phyloP scores from a whole-genome alignment of 2,888 invertebrate genomes.

The Molorchus minor region DNA sequence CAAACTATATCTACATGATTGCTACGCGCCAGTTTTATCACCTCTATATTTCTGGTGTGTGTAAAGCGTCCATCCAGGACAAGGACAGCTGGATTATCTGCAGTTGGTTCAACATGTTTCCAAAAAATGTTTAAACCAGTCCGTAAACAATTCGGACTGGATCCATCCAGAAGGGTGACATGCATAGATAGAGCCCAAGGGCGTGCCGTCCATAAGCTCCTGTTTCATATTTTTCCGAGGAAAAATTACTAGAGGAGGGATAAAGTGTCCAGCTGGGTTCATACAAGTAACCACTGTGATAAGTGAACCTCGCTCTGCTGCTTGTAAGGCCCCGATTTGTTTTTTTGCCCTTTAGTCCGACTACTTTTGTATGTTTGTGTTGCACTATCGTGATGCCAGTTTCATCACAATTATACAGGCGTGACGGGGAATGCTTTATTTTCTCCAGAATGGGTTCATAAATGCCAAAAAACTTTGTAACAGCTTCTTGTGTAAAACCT shows the following conservation, averaged over 20 bases:
- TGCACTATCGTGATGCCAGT: constrained; percentile 28
- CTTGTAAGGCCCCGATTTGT: constrained; percentile 44
- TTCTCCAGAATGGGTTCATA: constrained; percentile 5
- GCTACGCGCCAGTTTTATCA: constrained; percentile 28
- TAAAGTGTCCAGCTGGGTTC: constrained; percentile 32
- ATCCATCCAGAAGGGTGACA: constrained; percentile 41
- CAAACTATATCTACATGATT: constrained; percentile 49
- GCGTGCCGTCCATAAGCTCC: constrained; percentile 50
- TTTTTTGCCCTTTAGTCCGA: constrained; percentile 45
- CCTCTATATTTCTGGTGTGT: constrained; percentile 33
- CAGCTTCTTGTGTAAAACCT: constrained; percentile 3
- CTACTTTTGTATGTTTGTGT: constrained; percentile 32
- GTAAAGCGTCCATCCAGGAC: constrained; percentile 35
- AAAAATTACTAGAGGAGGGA: constrained; percentile 30
- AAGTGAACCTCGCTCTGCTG: constrained; percentile 33
- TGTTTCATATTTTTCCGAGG: constrained; percentile 46
- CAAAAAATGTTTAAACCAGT: constrained; percentile 39
- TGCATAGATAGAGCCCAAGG: constrained; percentile 46
- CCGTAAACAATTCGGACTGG: constrained; percentile 35
- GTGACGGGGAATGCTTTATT: too few relatives aligned
- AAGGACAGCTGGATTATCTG: constrained; percentile 35
- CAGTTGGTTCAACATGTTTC: constrained; percentile 27
- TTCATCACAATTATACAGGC: constrained; percentile 52
- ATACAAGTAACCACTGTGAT: constrained; percentile 33
- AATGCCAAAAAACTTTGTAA: constrained; percentile 2